Percentiles rank a stretch among this genome's conserved stretches.
phyloP scores from a whole-genome alignment of 2,797 vertebrate species.

The Gambusia yucatana region DNA sequence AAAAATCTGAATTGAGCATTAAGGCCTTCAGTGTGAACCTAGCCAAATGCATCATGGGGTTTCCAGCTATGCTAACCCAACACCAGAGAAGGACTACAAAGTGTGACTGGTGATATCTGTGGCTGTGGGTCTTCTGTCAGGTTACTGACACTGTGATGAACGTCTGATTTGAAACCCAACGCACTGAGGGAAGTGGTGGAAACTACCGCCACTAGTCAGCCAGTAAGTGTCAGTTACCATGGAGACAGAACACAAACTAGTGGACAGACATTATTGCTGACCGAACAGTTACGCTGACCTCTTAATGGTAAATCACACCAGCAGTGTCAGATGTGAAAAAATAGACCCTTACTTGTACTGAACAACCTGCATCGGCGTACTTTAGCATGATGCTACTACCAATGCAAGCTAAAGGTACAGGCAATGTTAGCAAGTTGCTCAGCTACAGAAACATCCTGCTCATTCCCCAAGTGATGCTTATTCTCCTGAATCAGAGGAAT shows the following conservation, averaged over 20 bases:
- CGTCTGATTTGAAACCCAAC: background rate
- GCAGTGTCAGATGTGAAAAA: background rate
- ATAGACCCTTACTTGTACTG: background rate
- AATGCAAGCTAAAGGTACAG: background rate
- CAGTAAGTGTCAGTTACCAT: background rate
- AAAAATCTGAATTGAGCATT: too few species aligned
- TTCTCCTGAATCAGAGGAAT: background rate
- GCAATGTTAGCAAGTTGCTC: background rate
- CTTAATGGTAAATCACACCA: background rate
- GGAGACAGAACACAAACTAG: background rate
- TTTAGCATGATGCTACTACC: background rate
- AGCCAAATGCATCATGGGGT: too few species aligned
- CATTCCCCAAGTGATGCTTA: background rate
- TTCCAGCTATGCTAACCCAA: too few species aligned
- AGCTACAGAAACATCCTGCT: background rate
- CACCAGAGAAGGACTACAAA: too few species aligned
- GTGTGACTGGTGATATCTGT: too few species aligned
- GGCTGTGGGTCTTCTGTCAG: background rate
- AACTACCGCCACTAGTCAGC: background rate
- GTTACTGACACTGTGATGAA: background rate
- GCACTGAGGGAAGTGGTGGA: background rate
- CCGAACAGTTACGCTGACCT: background rate
- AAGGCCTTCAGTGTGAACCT: too few species aligned
- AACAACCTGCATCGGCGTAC: background rate
- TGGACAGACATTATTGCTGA: background rate